Conservation (phyloP, 2,113 vertebrate genomes). For the Oxygymnocypris stewartii region DNA sequence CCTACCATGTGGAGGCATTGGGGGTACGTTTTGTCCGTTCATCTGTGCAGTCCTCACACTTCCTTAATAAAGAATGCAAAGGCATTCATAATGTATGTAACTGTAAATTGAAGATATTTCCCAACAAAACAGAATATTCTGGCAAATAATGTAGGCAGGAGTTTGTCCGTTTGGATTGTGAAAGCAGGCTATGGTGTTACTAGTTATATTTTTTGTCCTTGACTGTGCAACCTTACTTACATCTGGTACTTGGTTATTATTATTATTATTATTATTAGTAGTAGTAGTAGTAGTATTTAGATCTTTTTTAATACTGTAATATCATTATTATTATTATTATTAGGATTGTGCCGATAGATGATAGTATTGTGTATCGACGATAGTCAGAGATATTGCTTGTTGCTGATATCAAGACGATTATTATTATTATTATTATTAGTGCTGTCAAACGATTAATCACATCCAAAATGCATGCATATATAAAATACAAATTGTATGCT, state of each 20-base stretch:
- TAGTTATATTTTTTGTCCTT: not conserved
- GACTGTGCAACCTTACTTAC: not conserved
- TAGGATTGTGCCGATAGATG: too few species aligned
- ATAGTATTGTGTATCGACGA: too few species aligned
- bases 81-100: not conserved
- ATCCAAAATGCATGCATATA: too few species aligned
- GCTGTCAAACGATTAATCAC: too few species aligned
- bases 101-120: not conserved
- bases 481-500: too few species aligned
- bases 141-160: not conserved
- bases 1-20: constrained; percentile 86
- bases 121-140: not conserved
- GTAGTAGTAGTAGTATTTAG: not conserved
- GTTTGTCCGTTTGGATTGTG: not conserved
- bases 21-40: constrained; percentile 61
- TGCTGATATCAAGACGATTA: too few species aligned
- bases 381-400: too few species aligned
- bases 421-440: too few species aligned
- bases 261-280: not conserved
- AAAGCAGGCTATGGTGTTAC: not conserved
- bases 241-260: not conserved
- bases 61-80: not conserved
- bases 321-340: too few species aligned
- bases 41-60: not conserved
- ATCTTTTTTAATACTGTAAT: not conserved